Conservation (phyloP, 2,113 vertebrate species). For the Tragelaphus imberbis region DNA sequence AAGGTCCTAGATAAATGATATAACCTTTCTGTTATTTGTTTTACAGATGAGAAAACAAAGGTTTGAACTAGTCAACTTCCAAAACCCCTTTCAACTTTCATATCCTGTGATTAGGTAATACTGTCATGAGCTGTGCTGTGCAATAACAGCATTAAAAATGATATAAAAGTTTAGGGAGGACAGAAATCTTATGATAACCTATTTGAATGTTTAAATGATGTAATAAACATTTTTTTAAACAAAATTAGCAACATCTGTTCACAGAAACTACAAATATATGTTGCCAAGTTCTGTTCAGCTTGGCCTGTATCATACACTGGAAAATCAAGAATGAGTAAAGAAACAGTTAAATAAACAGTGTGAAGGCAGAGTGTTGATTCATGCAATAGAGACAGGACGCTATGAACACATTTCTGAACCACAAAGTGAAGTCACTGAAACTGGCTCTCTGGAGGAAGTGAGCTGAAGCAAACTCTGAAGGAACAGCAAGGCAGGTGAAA, state of each 20-base stretch:
- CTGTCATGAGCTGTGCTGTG: neutral
- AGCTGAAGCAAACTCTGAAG: neutral
- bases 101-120: neutral
- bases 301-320: neutral
- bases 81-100: neutral
- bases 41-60: neutral
- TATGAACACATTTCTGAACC: neutral
- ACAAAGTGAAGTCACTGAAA: neutral
- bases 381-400: neutral
- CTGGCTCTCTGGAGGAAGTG: neutral
- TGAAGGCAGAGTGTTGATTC: neutral
- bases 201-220: neutral
- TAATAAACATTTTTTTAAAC: neutral
- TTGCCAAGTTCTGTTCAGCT: neutral
- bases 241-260: neutral
- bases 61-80: neutral
- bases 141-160: neutral
- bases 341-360: neutral
- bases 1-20: neutral
- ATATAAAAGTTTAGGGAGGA: neutral
- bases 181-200: neutral
- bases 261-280: neutral
- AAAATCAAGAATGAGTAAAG: neutral
- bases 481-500: neutral
- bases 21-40: neutral